Percentiles rank a stretch among this genome's conserved stretches.
phyloP scores from a whole-genome alignment of 2,797 vertebrate species.

The Furcifer pardalis region DNA sequence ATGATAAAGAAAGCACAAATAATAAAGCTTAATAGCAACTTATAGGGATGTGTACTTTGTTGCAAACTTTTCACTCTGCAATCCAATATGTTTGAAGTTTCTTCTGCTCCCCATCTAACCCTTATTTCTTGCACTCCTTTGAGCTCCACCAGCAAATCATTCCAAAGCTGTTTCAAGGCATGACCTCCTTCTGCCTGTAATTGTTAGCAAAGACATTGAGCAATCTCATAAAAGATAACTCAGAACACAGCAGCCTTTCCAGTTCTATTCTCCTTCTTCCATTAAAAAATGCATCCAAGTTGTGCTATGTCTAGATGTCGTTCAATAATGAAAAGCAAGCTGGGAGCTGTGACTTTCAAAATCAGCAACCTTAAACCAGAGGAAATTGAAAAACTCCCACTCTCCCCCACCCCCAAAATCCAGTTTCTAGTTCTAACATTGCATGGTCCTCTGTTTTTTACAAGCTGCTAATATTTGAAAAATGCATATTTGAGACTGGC shows the following conservation, averaged over 20 bases:
- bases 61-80: background rate
- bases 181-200: slow-evolving; percentile 13
- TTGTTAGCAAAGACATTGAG: slow-evolving; percentile 21
- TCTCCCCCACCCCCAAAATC: background rate
- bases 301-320: slow-evolving; percentile 37
- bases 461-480: no score
- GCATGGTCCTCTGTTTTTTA: background rate
- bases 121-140: background rate
- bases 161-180: slow-evolving; percentile 8
- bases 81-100: background rate
- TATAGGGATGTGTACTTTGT: background rate
- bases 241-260: slow-evolving; percentile 13
- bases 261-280: slow-evolving; percentile 32
- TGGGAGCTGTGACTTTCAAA: slow-evolving; percentile 22
- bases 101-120: slow-evolving; percentile 8
- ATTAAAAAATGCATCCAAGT: background rate
- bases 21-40: background rate
- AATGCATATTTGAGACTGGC: background rate
- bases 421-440: slow-evolving; percentile 7
- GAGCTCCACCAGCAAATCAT: background rate
- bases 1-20: background rate
- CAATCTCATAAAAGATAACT: slow-evolving; percentile 29
- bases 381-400: slow-evolving; percentile 21
- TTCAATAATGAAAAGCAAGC: slow-evolving; percentile 22
- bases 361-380: background rate